Percentiles rank a stretch among this genome's conserved stretches.
Conservation (phyloP, 2,797 vertebrate species). For the Eidolon dupreanum region DNA sequence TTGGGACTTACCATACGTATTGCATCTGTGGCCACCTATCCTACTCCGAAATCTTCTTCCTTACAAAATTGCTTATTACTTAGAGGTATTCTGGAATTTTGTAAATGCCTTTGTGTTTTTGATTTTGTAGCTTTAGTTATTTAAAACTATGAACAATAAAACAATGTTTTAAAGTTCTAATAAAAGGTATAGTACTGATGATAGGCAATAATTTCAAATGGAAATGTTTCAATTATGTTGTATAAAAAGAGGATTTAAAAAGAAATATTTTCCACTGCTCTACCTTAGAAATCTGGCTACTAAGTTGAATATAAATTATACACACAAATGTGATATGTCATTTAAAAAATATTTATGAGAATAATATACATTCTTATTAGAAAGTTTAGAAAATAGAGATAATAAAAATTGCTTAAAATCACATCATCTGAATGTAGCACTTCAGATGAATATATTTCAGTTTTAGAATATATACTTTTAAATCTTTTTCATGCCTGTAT, state of each 20-base stretch:
- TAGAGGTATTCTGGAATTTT: slow-evolving; percentile 87
- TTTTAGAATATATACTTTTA: slow-evolving; percentile 1
- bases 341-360: not conserved
- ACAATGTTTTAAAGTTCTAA: not conserved
- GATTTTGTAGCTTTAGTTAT: slow-evolving; percentile 5
- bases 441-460: not conserved
- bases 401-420: not conserved
- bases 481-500: not conserved
- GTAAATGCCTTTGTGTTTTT: slow-evolving; percentile 4
- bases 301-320: not conserved
- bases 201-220: not conserved
- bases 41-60: slow-evolving; percentile 95
- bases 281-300: not conserved
- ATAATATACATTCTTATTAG: not conserved
- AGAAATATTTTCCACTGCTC: not conserved
- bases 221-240: not conserved
- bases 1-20: slow-evolving; percentile 93
- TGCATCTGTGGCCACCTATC: slow-evolving; percentile 96
- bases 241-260: not conserved
- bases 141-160: slow-evolving; percentile 27
- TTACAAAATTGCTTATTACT: slow-evolving; percentile 91
- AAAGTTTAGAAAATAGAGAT: slow-evolving; percentile 11
- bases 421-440: not conserved
- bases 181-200: not conserved
- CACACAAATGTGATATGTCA: not conserved